phyloP scores from a whole-genome alignment of 2,797 vertebrate species.

The Lepus oiostolus region DNA sequence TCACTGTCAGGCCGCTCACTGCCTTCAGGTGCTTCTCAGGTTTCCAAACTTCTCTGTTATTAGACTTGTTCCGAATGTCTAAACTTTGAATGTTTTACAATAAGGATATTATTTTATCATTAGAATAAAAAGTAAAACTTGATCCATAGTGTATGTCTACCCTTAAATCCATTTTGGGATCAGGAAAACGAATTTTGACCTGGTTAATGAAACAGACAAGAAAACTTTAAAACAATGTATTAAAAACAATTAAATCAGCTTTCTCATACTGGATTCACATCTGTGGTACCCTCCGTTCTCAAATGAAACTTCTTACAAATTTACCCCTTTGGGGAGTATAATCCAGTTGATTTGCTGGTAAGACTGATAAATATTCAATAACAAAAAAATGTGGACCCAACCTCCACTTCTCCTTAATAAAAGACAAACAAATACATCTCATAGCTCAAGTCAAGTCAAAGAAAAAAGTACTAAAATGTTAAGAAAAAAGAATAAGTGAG shows the following conservation, averaged over 20 bases:
- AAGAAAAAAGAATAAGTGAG: conserved; percentile 52
- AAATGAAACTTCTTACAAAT: conserved; percentile 66
- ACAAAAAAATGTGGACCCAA: background rate
- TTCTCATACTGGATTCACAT: background rate
- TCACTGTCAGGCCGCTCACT: background rate
- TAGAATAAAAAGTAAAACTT: conserved; percentile 53
- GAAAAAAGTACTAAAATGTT: conserved; percentile 37
- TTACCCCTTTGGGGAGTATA: background rate
- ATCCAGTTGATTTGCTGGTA: conserved; percentile 28
- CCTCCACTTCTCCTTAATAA: background rate
- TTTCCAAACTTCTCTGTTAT: conserved; percentile 9
- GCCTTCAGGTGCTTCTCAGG: background rate
- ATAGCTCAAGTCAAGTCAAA: background rate
- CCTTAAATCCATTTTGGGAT: background rate
- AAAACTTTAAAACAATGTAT: conserved; percentile 46
- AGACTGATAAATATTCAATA: background rate
- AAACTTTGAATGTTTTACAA: conserved; percentile 32
- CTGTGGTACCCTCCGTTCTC: conserved; percentile 39
- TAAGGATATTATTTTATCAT: conserved; percentile 33
- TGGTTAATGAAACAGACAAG: conserved; percentile 32
- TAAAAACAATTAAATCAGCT: conserved; percentile 38
- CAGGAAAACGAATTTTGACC: conserved; percentile 60
- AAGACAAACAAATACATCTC: conserved; percentile 55
- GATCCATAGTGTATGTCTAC: background rate
- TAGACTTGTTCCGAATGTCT: conserved; percentile 28